Evolutionary conservation across 2,888 invertebrate species (phyloP).

Genomic region (Oligia strigilis): DNA sequence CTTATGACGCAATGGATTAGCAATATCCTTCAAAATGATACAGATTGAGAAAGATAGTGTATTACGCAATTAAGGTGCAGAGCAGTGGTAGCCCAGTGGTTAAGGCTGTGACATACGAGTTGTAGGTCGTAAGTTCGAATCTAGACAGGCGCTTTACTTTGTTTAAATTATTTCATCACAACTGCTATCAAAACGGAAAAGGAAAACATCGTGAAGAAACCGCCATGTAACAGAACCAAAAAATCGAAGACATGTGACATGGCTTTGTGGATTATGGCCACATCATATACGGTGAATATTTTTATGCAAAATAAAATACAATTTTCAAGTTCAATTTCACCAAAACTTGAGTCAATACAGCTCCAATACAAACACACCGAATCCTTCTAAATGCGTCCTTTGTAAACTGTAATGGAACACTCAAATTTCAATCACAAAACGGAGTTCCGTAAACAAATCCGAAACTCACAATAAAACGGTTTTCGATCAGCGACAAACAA

Average conservation of each 20-base stretch:
- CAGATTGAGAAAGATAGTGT: too few species aligned
- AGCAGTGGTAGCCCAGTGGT: too few species aligned
- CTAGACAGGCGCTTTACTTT: too few species aligned
- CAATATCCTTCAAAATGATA: too few species aligned
- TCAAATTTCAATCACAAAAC: conserved; percentile 70
- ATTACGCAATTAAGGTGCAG: too few species aligned
- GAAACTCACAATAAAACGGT: conserved; percentile 51
- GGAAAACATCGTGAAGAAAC: background rate
- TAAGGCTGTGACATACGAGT: too few species aligned
- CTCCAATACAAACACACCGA: conserved; percentile 36
- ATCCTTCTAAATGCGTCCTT: conserved; percentile 53
- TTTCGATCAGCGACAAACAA: conserved; percentile 63
- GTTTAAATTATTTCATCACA: too few species aligned
- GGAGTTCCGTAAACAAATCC: conserved; percentile 66
- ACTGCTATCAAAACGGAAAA: background rate
- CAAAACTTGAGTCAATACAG: conserved; percentile 27
- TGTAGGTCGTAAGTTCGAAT: too few species aligned
- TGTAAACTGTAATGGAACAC: conserved; percentile 60
- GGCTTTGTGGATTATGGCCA: background rate
- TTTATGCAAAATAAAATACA: background rate
- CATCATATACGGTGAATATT: too few species aligned
- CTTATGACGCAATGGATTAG: too few species aligned
- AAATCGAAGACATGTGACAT: background rate
- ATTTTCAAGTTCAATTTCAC: conserved; percentile 15
- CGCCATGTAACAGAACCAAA: background rate